Conservation (phyloP, 53 echinoderm and acorn worm genomes). For the Antedon mediterranea region DNA sequence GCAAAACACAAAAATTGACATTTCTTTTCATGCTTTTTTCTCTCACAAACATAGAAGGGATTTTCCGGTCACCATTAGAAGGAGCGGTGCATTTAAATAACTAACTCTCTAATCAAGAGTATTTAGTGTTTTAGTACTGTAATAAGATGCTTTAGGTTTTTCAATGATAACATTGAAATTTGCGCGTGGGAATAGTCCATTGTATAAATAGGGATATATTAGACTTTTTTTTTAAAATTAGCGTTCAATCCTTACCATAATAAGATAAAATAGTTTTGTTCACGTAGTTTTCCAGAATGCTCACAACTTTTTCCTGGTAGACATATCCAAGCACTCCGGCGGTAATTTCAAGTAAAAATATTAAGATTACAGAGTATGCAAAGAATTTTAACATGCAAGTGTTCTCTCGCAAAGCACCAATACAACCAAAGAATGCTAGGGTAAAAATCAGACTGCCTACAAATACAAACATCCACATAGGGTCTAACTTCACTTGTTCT, state of each 20-base stretch:
- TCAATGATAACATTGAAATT: not conserved
- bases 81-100: no score
- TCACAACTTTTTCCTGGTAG: constrained; percentile 52
- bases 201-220: not conserved
- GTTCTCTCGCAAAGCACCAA: constrained; percentile 88
- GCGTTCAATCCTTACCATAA: constrained; percentile 29
- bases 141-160: no score
- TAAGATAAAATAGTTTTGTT: constrained; percentile 55
- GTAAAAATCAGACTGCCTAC: constrained; percentile 63
- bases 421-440: constrained; percentile 64
- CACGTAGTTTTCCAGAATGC: constrained; percentile 46
- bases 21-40: no score
- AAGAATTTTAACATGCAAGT: constrained; percentile 78
- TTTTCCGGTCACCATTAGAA: no score
- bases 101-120: no score
- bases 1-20: not conserved
- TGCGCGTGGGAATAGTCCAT: not conserved
- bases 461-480: constrained; percentile 87
- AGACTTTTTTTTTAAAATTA: no score
- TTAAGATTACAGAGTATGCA: constrained; percentile 48
- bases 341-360: constrained; percentile 67
- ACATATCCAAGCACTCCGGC: constrained; percentile 62
- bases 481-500: constrained; percentile 48
- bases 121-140: no score
- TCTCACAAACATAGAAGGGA: no score